phyloP scores from a whole-genome alignment of 2,113 vertebrate genomes.

The Lophotis ruficrista region DNA sequence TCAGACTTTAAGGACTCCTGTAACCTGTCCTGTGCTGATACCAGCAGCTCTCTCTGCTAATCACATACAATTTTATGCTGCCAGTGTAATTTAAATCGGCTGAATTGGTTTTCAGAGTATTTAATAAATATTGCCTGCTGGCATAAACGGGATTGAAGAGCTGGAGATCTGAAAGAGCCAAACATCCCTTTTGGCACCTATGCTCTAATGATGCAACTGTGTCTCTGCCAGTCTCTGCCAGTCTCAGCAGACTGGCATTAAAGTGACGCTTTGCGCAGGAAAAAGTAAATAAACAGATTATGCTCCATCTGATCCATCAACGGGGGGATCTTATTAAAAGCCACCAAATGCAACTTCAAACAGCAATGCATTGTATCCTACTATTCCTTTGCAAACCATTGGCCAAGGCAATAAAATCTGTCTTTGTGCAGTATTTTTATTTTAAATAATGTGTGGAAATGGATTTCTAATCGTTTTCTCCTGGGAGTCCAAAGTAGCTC shows the following conservation, averaged over 20 bases:
- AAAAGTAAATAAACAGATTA: conserved; percentile 60
- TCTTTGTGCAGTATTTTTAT: background rate
- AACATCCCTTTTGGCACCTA: conserved; percentile 54
- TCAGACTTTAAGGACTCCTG: background rate
- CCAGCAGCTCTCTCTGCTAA: background rate
- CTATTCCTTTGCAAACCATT: background rate
- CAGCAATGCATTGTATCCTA: background rate
- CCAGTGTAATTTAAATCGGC: conserved; percentile 8
- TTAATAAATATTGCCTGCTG: conserved; percentile 58
- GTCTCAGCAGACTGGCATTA: conserved; percentile 33
- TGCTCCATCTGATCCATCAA: conserved; percentile 42
- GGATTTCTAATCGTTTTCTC: background rate
- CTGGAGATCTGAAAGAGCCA: conserved; percentile 32
- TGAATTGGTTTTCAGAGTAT: conserved; percentile 19
- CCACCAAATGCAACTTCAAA: conserved; percentile 12
- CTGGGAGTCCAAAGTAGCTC: background rate
- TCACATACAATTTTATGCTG: background rate
- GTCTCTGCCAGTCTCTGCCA: conserved; percentile 26
- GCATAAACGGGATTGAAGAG: background rate
- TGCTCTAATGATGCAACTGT: conserved; percentile 56
- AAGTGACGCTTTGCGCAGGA: background rate
- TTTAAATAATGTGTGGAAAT: background rate
- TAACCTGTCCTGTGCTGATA: background rate
- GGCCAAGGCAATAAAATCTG: background rate
- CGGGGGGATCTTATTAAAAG: background rate